Percentiles rank a stretch among this genome's conserved stretches.
These are phyloP conservation scores for Arenicola marina DNA, from an alignment of 2,888 invertebrate genomes.

Conservation along the genomic window DNA sequence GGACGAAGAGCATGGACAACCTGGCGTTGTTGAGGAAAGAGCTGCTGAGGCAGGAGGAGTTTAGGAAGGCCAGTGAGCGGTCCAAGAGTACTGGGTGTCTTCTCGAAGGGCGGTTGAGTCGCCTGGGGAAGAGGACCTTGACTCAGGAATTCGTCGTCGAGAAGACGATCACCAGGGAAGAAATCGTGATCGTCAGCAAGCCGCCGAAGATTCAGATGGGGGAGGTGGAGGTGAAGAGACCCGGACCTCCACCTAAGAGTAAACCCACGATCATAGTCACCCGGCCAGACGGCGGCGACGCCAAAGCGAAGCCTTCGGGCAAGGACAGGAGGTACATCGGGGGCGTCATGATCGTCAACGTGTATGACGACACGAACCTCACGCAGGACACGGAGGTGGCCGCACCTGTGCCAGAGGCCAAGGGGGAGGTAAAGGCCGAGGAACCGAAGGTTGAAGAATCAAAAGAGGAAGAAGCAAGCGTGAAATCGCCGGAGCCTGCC, in stretches of 20 bases:
- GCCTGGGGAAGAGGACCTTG: neutral
- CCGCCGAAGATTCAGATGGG: neutral
- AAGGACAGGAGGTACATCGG: neutral
- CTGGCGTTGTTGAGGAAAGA: neutral
- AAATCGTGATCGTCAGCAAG: neutral
- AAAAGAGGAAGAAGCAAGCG: too few relatives aligned
- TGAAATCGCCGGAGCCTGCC: too few relatives aligned
- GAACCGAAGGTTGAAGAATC: too few relatives aligned
- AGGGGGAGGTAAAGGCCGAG: too few relatives aligned
- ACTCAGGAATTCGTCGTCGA: neutral
- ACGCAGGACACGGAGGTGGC: too few relatives aligned
- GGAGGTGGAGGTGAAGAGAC: neutral
- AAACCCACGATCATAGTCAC: neutral
- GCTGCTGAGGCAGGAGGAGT: too few relatives aligned
- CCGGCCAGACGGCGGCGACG: too few relatives aligned
- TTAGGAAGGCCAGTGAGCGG: neutral
- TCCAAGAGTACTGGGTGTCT: constrained; percentile 2
- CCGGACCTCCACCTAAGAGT: too few relatives aligned
- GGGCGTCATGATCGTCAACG: neutral
- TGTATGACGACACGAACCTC: neutral
- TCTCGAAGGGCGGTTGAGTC: neutral
- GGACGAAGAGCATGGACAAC: constrained; percentile 1
- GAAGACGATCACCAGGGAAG: neutral
- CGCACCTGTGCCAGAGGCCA: too few relatives aligned
- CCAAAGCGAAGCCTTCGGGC: neutral